Evolutionary conservation across 1,140 invertebrate genomes (phyloP).

Genomic region (Theocolax elegans): DNA sequence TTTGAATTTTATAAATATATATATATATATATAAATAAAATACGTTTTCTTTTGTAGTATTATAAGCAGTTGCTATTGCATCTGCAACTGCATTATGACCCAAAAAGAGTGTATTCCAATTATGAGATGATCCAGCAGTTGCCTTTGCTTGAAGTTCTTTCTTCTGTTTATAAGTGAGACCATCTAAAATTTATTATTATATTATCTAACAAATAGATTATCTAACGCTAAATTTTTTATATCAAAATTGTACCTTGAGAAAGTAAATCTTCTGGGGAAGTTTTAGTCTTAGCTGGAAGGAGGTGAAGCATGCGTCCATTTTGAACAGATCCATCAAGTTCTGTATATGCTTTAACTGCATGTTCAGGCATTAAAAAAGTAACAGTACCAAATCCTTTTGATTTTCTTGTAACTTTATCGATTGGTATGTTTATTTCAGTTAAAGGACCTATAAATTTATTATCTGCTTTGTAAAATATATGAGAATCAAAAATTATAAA

Average conservation of each 20-base stretch:
- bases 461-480: too few species aligned
- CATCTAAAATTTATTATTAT: slow-evolving; percentile 63
- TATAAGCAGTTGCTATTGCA: slow-evolving; percentile 87
- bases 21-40: slow-evolving; percentile 17
- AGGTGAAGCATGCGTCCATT: slow-evolving; percentile 94
- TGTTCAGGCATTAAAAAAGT: slow-evolving; percentile 96
- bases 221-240: too few species aligned
- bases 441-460: slow-evolving; percentile 75
- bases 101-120: slow-evolving; percentile 97
- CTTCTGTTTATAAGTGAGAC: slow-evolving; percentile 84
- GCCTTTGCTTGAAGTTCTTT: slow-evolving; percentile 85
- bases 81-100: slow-evolving; percentile 94
- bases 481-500: neutral
- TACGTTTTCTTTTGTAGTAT: slow-evolving; percentile 87
- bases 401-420: slow-evolving; percentile 83
- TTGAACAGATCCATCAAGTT: slow-evolving; percentile 89
- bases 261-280: slow-evolving; percentile 66
- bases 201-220: too few species aligned
- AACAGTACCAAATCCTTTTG: slow-evolving; percentile 94
- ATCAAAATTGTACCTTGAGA: slow-evolving; percentile 66
- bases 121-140: slow-evolving; percentile 82
- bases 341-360: slow-evolving; percentile 87
- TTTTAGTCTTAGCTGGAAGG: slow-evolving; percentile 85
- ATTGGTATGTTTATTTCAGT: slow-evolving; percentile 92
- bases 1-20: neutral